Evolutionary conservation across 2,113 vertebrate genomes (phyloP).

Genomic region (Lichenostomus cassidix): DNA sequence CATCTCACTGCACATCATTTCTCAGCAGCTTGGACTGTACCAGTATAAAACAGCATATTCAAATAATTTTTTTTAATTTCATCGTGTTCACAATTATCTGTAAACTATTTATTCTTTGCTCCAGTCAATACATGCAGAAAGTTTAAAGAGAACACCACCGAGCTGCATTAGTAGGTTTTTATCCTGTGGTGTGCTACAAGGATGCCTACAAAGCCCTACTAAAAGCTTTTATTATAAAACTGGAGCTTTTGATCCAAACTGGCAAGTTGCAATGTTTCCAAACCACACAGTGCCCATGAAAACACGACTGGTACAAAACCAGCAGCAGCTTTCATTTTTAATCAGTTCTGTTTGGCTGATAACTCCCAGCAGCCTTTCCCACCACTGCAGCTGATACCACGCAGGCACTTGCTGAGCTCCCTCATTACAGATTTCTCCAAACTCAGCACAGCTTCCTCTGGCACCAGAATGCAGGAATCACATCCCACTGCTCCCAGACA

Average conservation of each 20-base stretch:
- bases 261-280: neutral
- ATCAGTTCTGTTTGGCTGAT: neutral
- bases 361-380: neutral
- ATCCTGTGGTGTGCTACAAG: neutral
- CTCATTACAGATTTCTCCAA: constrained; percentile 2
- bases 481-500: neutral
- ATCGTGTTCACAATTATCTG: neutral
- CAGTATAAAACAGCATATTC: neutral
- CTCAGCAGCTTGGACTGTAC: neutral
- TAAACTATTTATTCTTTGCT: neutral
- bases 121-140: neutral
- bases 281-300: neutral
- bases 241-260: neutral
- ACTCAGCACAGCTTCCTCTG: constrained; percentile 6
- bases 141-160: neutral
- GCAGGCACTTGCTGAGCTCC: neutral
- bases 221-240: neutral
- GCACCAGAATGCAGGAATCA: constrained; percentile 18
- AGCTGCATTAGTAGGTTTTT: neutral
- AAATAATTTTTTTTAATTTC: neutral
- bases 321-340: neutral
- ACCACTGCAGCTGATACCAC: neutral
- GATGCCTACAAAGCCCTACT: neutral
- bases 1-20: neutral
- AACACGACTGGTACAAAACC: neutral